Evolutionary conservation across 2,113 vertebrate species (phyloP).

Genomic region (Pitta sordida): DNA sequence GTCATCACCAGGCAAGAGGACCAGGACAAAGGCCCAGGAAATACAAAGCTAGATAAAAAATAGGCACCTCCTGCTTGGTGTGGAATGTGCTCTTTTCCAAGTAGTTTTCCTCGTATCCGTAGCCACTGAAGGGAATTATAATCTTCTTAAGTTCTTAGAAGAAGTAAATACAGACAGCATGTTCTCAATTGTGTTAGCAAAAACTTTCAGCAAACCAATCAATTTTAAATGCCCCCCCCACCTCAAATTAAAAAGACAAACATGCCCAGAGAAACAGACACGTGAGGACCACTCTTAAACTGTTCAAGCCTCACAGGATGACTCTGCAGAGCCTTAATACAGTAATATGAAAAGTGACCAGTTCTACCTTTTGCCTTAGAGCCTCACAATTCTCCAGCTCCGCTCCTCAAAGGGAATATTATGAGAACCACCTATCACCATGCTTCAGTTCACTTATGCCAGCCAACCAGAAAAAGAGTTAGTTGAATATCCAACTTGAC

Average conservation of each 20-base stretch:
- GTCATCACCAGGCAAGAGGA: not conserved
- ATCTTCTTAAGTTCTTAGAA: conserved; percentile 30
- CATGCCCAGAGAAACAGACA: not conserved
- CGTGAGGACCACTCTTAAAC: not conserved
- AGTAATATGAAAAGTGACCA: not conserved
- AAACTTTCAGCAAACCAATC: not conserved
- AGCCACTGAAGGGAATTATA: not conserved
- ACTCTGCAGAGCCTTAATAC: not conserved
- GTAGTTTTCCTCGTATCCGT: not conserved
- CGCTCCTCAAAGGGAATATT: not conserved
- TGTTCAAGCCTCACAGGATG: not conserved
- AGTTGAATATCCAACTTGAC: not conserved
- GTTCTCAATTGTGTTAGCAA: not conserved
- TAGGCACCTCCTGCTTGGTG: not conserved
- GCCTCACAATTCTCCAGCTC: not conserved
- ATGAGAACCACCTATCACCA: not conserved
- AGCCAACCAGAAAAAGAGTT: not conserved
- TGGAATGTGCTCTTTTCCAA: not conserved
- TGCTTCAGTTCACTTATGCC: not conserved
- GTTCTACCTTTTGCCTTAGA: not conserved
- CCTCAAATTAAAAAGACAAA: not conserved
- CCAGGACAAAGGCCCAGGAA: not conserved
- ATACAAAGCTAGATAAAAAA: not conserved
- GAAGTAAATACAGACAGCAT: not conserved
- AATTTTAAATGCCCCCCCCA: not conserved